Base-by-base conservation (phyloP, 2,113 vertebrate species). In the Pogonocichla stellata region DNA sequence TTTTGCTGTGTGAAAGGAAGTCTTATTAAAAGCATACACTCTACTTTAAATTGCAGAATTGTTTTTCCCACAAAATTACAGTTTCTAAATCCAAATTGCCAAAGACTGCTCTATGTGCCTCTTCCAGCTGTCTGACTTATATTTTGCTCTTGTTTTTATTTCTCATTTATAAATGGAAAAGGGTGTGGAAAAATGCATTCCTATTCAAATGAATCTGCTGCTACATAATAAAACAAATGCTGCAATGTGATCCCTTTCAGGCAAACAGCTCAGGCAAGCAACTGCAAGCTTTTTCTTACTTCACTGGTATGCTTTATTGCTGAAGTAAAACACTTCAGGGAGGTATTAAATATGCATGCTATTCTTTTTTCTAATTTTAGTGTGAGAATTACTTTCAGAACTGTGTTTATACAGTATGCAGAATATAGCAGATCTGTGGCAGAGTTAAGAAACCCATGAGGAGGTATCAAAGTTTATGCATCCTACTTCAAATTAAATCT, bases 201-300 rank as follows among this genome's bases (percentile, higher is more conserved):
- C 84, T 92, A 92, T 90, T 95, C 69, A 92, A 90, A 92, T 75
- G 53, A 96, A 87, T 93, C 34, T 25, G 5, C 64, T 74, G 95
- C 87, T 91, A 79, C 87, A 83, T 87, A 91, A 94, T 94, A 92
- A 95, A 97, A 95, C 93, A 93, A 96, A 79, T 95, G 86, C 51
- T 97, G 78, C 83, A 97, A 38, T 92, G 78, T 86, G 73, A 90
- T 90, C 38, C 65, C 43, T 66, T 93, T 95, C 73, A 92, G 80
- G 60, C 33, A 95, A 93, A 83, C 16, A 48, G 62, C 93, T 95
- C 84, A 86, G 60, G 64, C 95, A 93, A 86, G 77, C 75, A 94
- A 96, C 80, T 43, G 80, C 80, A 94, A 93, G 80, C 29, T 80
- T 90, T 86, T 93, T 50, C 34, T 92, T 93, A 54, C 45, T 38